Base-by-base conservation (phyloP, 2,113 vertebrate species). In the Thryonomys swinderianus region DNA sequence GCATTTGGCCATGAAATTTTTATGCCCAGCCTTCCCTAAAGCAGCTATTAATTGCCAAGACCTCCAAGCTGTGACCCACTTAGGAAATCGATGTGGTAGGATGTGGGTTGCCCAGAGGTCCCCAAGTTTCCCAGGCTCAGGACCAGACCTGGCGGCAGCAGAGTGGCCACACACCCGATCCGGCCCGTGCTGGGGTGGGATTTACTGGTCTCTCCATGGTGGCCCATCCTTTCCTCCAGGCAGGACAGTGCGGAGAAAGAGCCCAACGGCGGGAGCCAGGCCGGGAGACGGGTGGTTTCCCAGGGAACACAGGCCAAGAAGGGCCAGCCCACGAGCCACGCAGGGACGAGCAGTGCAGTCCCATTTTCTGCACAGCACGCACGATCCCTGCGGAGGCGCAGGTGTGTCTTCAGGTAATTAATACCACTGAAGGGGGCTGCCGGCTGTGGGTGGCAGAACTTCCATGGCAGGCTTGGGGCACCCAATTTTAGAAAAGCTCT, bases 301-400 rank as follows among this genome's bases (percentile, higher is more conserved):
- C 61, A 86, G 93, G 17, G 37, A 89, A 95, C 66, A 62, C 91
- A 42, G 30, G 3, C 48, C 40, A 57, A 40, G 95, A 86, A 73
- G 85, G 32, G 92, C 66, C 84, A 61, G 32, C 40, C 10, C 55
- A 45, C 53, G 51, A 51, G 67, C 51, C 42, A 83, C 76, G 53
- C 74, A 51, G 10, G 93, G 96, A 84, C 83, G 40, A 3, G 30
- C 42, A 71, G n/a, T 45, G 32, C 59, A 80, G 84, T 45, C 34
- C 87, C 69, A 37, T 80, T 97, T 96, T 73, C 10, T 1, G 0
- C 87, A 80, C 3, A 48, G 21, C 71, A 17, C 95, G 88, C 66
- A 32, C 51, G 37, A 55, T 67, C 66, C 64, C 1, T 53, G 30
- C 1, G 34, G 67, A 90, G 48, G 27, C 81, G 94, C 93, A 32